Evolutionary conservation across 2,888 invertebrate genomes (phyloP), one percentile per base, ranked within the genome.

Genomic region (Idaea dimidiata): DNA sequence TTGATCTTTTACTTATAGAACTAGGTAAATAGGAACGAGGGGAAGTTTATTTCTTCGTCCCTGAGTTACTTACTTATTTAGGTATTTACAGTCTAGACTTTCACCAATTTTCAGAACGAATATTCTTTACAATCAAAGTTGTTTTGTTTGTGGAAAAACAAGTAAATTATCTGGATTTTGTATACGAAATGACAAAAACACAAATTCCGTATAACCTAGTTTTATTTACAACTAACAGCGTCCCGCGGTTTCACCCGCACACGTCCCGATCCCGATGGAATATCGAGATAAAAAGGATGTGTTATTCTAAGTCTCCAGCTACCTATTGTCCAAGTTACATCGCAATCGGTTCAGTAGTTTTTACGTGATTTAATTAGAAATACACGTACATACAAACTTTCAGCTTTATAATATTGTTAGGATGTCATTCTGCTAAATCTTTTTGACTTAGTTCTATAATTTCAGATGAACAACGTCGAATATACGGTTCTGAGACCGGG

Each of bases 401-500:
- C n/a, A n/a, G n/a, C n/a, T n/a, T n/a, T n/a, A 32, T 7, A 6
- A 32, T 32, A 6, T 32, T 32, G 6, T 32, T 10, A 8, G 10
- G 7, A 32, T 43, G 7, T 5, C 1, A 33, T 10, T 8, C 14
- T 43, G 8, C 14, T 2, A 7, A 43, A 1, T 14, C 7, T 43
- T 43, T 10, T 43, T 14, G 14, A 43, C 6, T 43, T 43, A 10
- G 10, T 14, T 43, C 14, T 43, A 43, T 43, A 43, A 43, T 70
- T 88, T 6, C 86, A 95, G 95, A 94, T 86, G 94, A 95, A 70
- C 91, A 88, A 68, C 95, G 96, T 72, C 94, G 96, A 65, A 94
- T 94, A 62, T 96, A 96, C 77, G 94, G 96, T 61, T 96, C 96
- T 2, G 96, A 96, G 75, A 94, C 94, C 58, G 96, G 96, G 64